Percentiles rank a stretch among this genome's conserved stretches.
phyloP scores from a whole-genome alignment of 2,113 vertebrate species.

The Lophotis ruficrista region DNA sequence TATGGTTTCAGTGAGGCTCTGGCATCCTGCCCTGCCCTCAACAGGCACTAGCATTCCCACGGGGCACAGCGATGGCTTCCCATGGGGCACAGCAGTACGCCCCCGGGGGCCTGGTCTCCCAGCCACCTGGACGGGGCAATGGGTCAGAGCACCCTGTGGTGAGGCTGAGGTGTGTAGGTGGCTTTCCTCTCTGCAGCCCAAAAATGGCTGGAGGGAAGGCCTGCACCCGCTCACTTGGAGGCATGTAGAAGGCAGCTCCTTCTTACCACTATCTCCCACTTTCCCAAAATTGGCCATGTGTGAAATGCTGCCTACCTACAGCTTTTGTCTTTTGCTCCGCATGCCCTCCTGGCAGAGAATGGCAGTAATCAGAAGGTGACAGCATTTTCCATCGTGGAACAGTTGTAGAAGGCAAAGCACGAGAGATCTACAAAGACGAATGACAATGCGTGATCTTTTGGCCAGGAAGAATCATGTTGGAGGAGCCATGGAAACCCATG shows the following conservation, averaged over 20 bases:
- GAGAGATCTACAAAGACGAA: not conserved
- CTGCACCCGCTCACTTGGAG: not conserved
- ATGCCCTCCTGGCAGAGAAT: not conserved
- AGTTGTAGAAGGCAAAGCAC: not conserved
- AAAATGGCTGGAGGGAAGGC: not conserved
- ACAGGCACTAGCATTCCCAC: rapidly evolving
- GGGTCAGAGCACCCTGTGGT: not conserved
- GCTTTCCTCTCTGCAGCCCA: not conserved
- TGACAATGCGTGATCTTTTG: not conserved
- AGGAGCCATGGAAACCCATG: not conserved
- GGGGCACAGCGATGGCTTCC: not conserved
- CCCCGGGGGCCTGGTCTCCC: not conserved
- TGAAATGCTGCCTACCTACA: not conserved
- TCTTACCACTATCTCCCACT: not conserved
- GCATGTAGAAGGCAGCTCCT: not conserved
- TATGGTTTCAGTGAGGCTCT: not conserved
- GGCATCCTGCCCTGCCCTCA: not conserved
- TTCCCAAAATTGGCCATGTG: not conserved
- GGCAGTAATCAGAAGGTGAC: not conserved
- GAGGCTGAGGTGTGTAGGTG: not conserved
- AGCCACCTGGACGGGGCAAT: rapidly evolving
- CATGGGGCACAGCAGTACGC: not conserved
- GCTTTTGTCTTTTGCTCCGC: not conserved
- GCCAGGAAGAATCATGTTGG: not conserved
- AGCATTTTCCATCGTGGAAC: not conserved